Percentiles rank a stretch among this genome's conserved stretches.
These are phyloP conservation scores for Synergus laeviventris DNA, from an alignment of 2,888 invertebrate genomes.

Conservation along the genomic window DNA sequence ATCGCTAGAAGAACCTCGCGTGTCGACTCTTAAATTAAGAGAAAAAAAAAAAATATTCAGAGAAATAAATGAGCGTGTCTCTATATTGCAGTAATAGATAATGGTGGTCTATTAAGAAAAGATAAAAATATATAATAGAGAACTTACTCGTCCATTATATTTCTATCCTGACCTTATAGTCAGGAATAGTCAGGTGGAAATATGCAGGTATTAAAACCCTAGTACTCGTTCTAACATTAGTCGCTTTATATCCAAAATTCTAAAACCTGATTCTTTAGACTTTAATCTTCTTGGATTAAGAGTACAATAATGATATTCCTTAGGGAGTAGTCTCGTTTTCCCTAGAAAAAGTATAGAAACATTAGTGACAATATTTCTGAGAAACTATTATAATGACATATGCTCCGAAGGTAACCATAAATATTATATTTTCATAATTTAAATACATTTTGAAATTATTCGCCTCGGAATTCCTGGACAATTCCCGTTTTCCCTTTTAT, in stretches of 20 bases:
- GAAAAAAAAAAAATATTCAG: not conserved
- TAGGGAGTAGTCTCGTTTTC: not conserved
- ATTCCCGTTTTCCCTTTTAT: too few species aligned
- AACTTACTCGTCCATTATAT: not conserved
- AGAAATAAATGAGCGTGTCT: not conserved
- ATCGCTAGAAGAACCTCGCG: not conserved
- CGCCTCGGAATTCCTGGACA: too few species aligned
- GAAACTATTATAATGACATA: too few species aligned
- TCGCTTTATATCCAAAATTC: not conserved
- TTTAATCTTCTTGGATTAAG: too few species aligned
- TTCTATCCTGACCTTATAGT: too few species aligned
- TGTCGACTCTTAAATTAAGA: not conserved
- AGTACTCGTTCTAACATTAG: too few species aligned
- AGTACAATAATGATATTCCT: too few species aligned
- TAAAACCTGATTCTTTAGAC: not conserved
- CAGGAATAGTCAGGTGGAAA: not conserved
- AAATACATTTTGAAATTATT: too few species aligned
- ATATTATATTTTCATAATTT: too few species aligned
- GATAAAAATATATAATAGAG: constrained; percentile 6
- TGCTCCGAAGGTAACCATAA: too few species aligned
- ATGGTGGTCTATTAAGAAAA: not conserved
- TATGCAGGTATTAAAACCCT: too few species aligned
- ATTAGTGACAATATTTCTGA: too few species aligned
- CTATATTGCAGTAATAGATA: not conserved
- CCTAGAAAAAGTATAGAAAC: not conserved